A percentile compares a stretch with the other conserved stretches of the same genome.
Conservation (phyloP, 2,797 vertebrate genomes). For the Xiphorhynchus erythropygius region DNA sequence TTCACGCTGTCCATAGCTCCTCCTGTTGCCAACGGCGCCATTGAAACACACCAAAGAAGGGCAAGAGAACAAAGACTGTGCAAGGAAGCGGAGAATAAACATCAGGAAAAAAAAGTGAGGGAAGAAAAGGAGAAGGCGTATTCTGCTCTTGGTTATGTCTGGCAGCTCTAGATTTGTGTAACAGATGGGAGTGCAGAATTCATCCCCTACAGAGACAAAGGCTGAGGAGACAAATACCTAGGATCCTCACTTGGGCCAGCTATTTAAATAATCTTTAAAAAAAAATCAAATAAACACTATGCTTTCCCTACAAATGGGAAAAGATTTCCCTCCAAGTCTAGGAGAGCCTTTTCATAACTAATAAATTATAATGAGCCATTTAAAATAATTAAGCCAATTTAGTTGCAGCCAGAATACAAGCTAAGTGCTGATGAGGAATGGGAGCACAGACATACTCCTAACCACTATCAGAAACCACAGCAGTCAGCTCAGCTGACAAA, state of each 20-base stretch:
- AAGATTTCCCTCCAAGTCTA: background rate
- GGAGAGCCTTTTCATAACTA: background rate
- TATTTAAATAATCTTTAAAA: background rate
- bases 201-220: background rate
- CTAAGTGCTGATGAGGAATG: background rate
- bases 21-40: background rate
- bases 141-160: background rate
- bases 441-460: background rate
- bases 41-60: slow-evolving; percentile 4
- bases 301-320: background rate
- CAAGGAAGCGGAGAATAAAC: background rate
- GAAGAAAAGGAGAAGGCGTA: background rate
- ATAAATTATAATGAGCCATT: background rate
- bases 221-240: background rate
- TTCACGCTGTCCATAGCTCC: background rate
- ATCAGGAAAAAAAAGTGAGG: background rate
- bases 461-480: background rate
- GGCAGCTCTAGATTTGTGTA: background rate
- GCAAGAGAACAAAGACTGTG: slow-evolving; percentile 40
- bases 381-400: background rate
- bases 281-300: background rate
- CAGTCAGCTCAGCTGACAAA: background rate
- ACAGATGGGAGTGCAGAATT: background rate
- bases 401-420: background rate
- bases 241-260: background rate